Base-by-base conservation (phyloP, 1,140 invertebrate species). In the Pseudomyrmex sp. region DNA sequence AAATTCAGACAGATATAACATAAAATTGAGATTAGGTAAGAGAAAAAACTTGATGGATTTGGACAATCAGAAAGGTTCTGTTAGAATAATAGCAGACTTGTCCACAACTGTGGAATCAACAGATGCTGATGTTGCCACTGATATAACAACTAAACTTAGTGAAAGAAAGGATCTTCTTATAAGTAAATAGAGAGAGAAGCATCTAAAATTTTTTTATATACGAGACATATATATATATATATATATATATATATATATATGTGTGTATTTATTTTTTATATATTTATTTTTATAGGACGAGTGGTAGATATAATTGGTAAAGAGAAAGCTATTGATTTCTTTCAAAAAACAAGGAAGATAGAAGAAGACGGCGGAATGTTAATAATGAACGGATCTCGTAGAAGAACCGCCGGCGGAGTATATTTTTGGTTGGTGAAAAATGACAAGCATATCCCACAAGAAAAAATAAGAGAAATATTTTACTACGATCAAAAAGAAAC, bases 291-390 rank as follows among this genome's bases (percentile, higher is more conserved):
- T 18, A 23, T 92, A 98, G 97, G 95, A 85, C 95, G 96, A 89
- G 96, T 97, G 84, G 96, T 98, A 20, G 94, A 96, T 91, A 95
- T 96, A 48, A 90, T 97, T 76, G 97, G 97, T 46, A 96, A 96
- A 89, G 95, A 96, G 85, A 96, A 97, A 91, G 96, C 97, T 8
- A 95, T 98, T 70, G 95, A 97, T 87, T 94, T 98, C 75, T 97
- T 97, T 85, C 95, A 96, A 90, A 96, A 97, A 94, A 98, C 97
- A 54, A 97, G 97, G 92, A 95, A 96, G 91, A 96, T 98, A 77
- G 97, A 98, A 95, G 96, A 96, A 82, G 95, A 96, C 90, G 97
- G 97, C 59, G 98, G 97, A 35, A 97, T 98, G 96, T 95, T 98
- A 91, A 97, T 97, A 76, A 96, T 96, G 97, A 97, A 98, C 95